A percentile compares a stretch with the other conserved stretches of the same genome.
Evolutionary conservation across 2,797 vertebrate genomes (phyloP).

Genomic region (Lacerta viridis): DNA sequence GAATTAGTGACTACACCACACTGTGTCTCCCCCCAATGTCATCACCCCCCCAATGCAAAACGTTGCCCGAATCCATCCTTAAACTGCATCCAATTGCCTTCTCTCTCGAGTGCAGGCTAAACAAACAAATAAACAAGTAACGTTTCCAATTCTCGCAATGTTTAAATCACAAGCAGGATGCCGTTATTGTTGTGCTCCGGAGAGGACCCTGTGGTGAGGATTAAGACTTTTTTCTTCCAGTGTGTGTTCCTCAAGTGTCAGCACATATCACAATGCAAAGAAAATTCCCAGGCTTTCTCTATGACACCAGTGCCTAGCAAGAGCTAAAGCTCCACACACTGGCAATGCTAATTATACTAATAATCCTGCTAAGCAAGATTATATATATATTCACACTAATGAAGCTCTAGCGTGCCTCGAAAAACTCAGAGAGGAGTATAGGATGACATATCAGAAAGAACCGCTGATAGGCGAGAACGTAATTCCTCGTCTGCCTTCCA

Average conservation of each 20-base stretch:
- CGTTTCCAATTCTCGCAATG: conserved; percentile 61
- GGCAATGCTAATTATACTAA: conserved; percentile 71
- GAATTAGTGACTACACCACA: neutral
- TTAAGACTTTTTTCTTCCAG: conserved; percentile 67
- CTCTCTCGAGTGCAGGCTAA: conserved; percentile 31
- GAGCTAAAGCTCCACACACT: conserved; percentile 59
- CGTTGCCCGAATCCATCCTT: neutral
- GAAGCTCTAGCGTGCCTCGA: conserved; percentile 57
- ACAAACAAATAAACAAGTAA: conserved; percentile 53
- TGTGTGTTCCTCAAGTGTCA: conserved; percentile 58
- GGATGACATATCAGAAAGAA: conserved; percentile 43
- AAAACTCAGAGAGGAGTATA: conserved; percentile 51
- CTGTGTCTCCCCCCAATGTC: neutral
- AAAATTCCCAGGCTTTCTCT: conserved; percentile 53
- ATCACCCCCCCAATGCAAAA: neutral
- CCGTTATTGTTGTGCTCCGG: conserved; percentile 62
- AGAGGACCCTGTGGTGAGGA: conserved; percentile 67
- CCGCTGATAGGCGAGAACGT: conserved; percentile 40
- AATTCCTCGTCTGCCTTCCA: conserved; percentile 21
- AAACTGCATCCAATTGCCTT: conserved; percentile 43
- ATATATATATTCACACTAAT: conserved; percentile 58
- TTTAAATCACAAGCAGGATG: conserved; percentile 70
- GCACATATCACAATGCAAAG: conserved; percentile 48
- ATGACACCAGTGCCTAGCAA: conserved; percentile 38
- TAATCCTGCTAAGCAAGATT: conserved; percentile 62